These are phyloP conservation scores for Candoia aspera DNA, from an alignment of 2,113 vertebrate species.

Conservation along the genomic window DNA sequence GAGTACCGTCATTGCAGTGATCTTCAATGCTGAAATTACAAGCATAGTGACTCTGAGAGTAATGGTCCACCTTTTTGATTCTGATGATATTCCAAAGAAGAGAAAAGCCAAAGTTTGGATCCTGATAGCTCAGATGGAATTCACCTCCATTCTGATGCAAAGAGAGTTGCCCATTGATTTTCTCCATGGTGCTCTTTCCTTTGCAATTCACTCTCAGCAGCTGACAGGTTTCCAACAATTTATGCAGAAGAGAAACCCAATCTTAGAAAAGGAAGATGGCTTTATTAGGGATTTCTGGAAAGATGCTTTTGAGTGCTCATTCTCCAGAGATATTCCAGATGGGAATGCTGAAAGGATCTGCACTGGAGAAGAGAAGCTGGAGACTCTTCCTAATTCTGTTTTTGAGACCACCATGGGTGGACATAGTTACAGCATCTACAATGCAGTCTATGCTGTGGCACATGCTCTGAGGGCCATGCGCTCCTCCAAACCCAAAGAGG, in stretches of 20 bases:
- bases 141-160: background rate
- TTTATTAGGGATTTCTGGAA: background rate
- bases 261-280: background rate
- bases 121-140: background rate
- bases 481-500: background rate
- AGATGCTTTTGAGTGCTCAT: background rate
- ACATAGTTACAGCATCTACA: background rate
- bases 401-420: background rate
- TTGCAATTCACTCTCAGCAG: background rate
- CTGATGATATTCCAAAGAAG: background rate
- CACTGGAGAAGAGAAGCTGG: background rate
- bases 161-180: background rate
- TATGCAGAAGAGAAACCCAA: background rate
- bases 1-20: background rate
- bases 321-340: background rate
- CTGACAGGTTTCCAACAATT: background rate
- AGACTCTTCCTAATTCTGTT: background rate
- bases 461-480: background rate
- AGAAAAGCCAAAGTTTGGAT: background rate
- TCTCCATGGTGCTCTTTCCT: background rate
- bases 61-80: background rate
- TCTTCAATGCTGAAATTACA: background rate
- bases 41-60: fast-evolving
- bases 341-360: background rate
- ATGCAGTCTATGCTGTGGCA: background rate